Base-by-base conservation (phyloP, 2,888 invertebrate species). In the Diarsia rubi region DNA sequence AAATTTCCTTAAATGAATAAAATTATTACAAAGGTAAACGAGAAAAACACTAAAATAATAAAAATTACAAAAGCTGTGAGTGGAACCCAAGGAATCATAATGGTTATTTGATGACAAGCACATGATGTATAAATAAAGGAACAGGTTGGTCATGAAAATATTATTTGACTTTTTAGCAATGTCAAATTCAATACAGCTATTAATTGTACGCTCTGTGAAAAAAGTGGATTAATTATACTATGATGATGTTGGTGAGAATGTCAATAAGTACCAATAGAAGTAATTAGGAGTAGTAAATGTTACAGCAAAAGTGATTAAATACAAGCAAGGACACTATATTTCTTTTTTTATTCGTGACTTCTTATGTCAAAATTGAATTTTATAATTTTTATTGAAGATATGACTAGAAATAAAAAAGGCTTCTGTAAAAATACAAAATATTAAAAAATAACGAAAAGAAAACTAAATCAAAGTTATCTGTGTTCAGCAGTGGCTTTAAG, bases 11-110 rank as follows among this genome's bases (percentile, higher is more conserved):
- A 71, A 16, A 76, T 11, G 14, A 79, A 4, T 57, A 63, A 3
- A 21, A 79, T 2, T 14, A 76, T 3, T 6, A 63, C 0, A 1
- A 54, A 77, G 14, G 4, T 27, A 45, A 75, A 0, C 52, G 14
- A 65, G 19, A 70, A 65, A 47, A 64, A 74, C 8, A 81, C 11
- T 60, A 81, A 64, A 60, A 80, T 73, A n/a, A 66, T 74, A 31
- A 60, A 27, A 45, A 78, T 47, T 11, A 76, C 42, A 19, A 27
- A 5, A 37, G 37, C n/a, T 31, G 45, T 8, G 16, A 81, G 65
- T 52, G 54, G 60, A 14, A 79, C 37, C 8, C 37, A 11, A 12
- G 76, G 73, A 79, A 63, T 47, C 72, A 79, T 78, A 19, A 60
- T 54, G 52, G 8, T 12, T 62, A 27, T 70, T 27, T 19, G 8